Percentiles rank a stretch among this genome's conserved stretches.
Conservation (phyloP, 2,888 invertebrate species). For the Lagria hirta region DNA sequence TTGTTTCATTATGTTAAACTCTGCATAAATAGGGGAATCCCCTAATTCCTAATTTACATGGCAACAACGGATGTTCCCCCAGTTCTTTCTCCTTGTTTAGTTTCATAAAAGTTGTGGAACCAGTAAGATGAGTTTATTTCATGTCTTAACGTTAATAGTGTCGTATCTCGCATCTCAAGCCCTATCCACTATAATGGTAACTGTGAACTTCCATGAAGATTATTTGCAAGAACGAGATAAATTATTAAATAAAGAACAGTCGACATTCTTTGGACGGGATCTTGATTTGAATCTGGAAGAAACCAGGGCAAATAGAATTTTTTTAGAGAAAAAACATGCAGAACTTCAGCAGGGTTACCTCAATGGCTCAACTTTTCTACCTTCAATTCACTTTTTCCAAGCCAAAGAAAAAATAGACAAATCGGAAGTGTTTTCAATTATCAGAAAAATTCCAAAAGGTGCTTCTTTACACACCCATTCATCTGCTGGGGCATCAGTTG, state of each 20-base stretch:
- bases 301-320: slow-evolving; percentile 38
- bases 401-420: slow-evolving; percentile 61
- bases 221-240: slow-evolving; percentile 7
- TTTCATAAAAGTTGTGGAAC: too few species aligned
- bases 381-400: slow-evolving; percentile 67
- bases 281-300: slow-evolving; percentile 39
- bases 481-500: slow-evolving; percentile 63
- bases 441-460: slow-evolving; percentile 74
- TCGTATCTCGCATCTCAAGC: background rate
- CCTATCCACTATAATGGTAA: slow-evolving; percentile 1
- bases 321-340: slow-evolving; percentile 40
- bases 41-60: too few species aligned
- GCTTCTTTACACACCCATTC: slow-evolving; percentile 71
- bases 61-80: too few species aligned
- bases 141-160: background rate
- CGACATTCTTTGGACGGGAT: slow-evolving; percentile 30
- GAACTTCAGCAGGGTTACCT: slow-evolving; percentile 43
- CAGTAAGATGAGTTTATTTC: background rate
- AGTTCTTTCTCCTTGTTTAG: too few species aligned
- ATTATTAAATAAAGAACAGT: slow-evolving; percentile 5
- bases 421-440: slow-evolving; percentile 67
- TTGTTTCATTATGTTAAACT: too few species aligned
- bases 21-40: too few species aligned
- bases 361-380: slow-evolving; percentile 56
- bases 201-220: background rate